A percentile compares a stretch with the other conserved stretches of the same genome.
These are phyloP conservation scores for Dione vanillae DNA, from an alignment of 2,888 invertebrate genomes.

Conservation along the genomic window DNA sequence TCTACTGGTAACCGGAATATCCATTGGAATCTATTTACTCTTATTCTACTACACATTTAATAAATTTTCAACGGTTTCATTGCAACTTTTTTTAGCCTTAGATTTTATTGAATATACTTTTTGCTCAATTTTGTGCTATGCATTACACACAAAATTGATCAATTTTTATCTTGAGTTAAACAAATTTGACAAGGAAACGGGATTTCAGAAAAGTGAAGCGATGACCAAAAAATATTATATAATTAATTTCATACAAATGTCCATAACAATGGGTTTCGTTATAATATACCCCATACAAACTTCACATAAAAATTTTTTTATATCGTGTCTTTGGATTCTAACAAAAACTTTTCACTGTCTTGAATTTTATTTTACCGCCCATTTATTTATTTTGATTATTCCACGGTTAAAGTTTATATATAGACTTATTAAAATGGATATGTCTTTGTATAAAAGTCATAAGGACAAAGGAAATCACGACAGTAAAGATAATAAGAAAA, in stretches of 20 bases:
- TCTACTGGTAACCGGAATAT: conserved; percentile 23
- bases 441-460: not conserved
- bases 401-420: not conserved
- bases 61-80: not conserved
- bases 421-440: not conserved
- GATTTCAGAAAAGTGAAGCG: conserved; percentile 16
- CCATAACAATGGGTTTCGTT: not conserved
- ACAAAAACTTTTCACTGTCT: conserved; percentile 3
- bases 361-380: not conserved
- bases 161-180: conserved; percentile 45
- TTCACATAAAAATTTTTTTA: not conserved
- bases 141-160: conserved; percentile 35
- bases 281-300: not conserved
- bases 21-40: conserved; percentile 20
- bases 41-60: conserved; percentile 6
- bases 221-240: not conserved
- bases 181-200: conserved; percentile 45
- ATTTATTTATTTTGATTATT: not conserved
- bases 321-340: not conserved
- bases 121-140: not conserved
- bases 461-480: not conserved
- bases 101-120: conserved; percentile 32
- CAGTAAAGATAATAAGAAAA: not conserved
- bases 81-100: not conserved
- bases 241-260: not conserved